Conservation (phyloP, 1,140 invertebrate species). For the Ceratosolen solmsi region DNA sequence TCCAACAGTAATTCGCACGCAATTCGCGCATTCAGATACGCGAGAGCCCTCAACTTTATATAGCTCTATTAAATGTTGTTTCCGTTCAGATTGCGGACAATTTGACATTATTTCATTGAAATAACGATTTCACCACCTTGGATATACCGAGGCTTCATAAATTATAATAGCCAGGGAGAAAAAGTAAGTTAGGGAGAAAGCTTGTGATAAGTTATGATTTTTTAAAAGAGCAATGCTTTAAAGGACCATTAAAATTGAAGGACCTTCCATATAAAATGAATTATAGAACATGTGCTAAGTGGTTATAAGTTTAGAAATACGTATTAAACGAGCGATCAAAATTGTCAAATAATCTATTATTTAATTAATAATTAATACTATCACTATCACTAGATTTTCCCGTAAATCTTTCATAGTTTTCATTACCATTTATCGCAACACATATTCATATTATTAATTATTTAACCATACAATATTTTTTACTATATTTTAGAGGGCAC, state of each 20-base stretch:
- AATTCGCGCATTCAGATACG: neutral
- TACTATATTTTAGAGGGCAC: no score
- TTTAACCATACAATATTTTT: no score
- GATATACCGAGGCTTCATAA: neutral
- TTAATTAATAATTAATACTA: neutral
- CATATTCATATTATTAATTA: no score
- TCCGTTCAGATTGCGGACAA: neutral
- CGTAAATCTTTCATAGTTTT: neutral
- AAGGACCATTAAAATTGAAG: neutral
- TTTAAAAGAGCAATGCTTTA: neutral
- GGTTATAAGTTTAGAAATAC: slow-evolving; percentile 5
- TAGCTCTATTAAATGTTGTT: slow-evolving; percentile 1
- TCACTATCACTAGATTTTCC: neutral
- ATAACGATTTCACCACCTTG: neutral
- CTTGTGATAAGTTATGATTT: neutral
- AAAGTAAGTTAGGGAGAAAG: neutral
- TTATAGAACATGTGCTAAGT: neutral
- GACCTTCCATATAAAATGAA: neutral
- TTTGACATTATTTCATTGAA: slow-evolving; percentile 21
- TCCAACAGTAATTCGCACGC: slow-evolving; percentile 32
- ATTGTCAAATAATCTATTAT: neutral
- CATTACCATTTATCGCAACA: neutral
- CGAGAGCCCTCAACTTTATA: slow-evolving; percentile 35
- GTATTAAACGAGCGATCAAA: neutral
- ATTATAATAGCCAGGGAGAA: neutral